phyloP scores from a whole-genome alignment of 2,113 vertebrate species.

The Oceanodroma tethys region DNA sequence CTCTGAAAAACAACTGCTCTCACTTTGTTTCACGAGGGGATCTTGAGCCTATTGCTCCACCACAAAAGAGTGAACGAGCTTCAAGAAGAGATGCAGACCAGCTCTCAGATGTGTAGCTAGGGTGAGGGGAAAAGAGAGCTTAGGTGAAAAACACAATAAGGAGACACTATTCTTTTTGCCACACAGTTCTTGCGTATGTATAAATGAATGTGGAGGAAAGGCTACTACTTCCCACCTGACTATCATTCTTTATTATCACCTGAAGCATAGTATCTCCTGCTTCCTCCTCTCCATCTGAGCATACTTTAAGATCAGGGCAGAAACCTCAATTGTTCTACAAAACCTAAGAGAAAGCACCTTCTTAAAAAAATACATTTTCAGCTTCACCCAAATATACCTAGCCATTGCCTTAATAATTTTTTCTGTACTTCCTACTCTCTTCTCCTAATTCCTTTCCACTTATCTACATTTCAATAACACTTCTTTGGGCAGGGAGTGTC shows the following conservation, averaged over 20 bases:
- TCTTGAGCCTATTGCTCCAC: neutral
- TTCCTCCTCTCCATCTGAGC: neutral
- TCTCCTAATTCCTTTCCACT: neutral
- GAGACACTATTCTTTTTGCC: neutral
- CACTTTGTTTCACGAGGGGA: neutral
- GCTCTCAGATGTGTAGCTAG: neutral
- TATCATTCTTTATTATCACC: neutral
- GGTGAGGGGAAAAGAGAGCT: neutral
- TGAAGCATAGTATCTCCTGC: neutral
- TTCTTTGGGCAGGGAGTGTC: neutral
- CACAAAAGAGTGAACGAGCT: neutral
- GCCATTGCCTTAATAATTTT: neutral
- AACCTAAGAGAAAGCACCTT: neutral
- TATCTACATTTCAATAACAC: neutral
- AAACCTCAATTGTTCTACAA: neutral
- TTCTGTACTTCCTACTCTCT: neutral
- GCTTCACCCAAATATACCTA: neutral
- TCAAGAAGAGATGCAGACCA: neutral
- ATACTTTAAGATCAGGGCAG: neutral
- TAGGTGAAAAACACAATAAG: neutral
- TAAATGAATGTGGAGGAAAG: neutral
- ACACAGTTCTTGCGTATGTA: neutral
- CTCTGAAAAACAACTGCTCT: neutral
- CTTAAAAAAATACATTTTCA: neutral
- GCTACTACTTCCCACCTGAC: neutral